These are phyloP conservation scores for Stictonetta naevosa DNA, from an alignment of 2,113 vertebrate genomes.

Conservation along the genomic window DNA sequence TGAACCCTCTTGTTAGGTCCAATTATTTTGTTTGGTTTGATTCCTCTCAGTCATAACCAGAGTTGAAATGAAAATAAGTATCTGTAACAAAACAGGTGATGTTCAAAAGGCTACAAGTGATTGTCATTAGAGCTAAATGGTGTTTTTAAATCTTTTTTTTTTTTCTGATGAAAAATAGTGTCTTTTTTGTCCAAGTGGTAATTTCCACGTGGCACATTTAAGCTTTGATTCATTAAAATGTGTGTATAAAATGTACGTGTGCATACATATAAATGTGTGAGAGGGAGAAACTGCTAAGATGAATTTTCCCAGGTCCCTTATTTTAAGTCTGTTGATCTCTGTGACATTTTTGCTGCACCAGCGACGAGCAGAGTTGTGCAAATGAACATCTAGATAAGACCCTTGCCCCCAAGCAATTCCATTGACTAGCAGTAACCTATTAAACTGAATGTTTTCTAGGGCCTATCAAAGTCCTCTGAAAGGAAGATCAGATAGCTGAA, in stretches of 20 bases:
- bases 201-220: neutral
- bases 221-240: constrained; percentile 14
- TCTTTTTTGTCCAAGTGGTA: neutral
- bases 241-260: neutral
- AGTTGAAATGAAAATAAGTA: neutral
- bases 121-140: neutral
- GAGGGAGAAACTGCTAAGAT: constrained; percentile 28
- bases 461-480: constrained; percentile 31
- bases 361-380: neutral
- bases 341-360: neutral
- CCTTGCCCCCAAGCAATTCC: neutral
- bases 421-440: neutral
- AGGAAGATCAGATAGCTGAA: constrained; percentile 15
- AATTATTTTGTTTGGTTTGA: neutral
- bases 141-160: neutral
- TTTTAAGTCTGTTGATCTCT: constrained; percentile 8
- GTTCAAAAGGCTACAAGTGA: neutral
- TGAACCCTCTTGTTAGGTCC: accelerated
- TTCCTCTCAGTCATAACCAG: neutral
- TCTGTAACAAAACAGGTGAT: neutral
- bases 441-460: constrained; percentile 11
- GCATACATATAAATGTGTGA: neutral
- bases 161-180: neutral
- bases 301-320: neutral
- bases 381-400: neutral